These are phyloP conservation scores for Cydia pomonella DNA, from an alignment of 1,140 invertebrate genomes.

Conservation along the genomic window DNA sequence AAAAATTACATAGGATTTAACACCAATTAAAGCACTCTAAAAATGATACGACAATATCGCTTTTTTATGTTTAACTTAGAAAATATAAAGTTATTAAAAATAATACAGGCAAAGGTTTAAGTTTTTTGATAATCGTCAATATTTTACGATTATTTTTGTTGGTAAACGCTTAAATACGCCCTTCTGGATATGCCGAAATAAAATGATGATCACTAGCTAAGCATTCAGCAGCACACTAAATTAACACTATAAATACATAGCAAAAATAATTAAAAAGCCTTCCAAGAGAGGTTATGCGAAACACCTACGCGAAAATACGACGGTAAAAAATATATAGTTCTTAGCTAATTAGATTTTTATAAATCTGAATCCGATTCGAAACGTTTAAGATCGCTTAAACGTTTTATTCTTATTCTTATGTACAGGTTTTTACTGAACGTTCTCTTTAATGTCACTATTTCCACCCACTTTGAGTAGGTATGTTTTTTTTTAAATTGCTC, in stretches of 20 bases:
- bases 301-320: slow-evolving; percentile 31
- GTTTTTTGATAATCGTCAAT: neutral
- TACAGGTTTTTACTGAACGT: neutral
- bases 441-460: neutral
- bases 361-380: neutral
- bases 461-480: neutral
- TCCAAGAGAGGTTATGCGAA: neutral
- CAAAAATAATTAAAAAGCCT: slow-evolving; percentile 73
- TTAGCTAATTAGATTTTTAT: slow-evolving; percentile 1
- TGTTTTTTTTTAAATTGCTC: too few relatives aligned
- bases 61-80: too few relatives aligned
- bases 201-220: slow-evolving; percentile 21
- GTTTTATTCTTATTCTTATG: neutral
- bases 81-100: neutral
- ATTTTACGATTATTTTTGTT: neutral
- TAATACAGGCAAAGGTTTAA: neutral
- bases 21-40: too few relatives aligned
- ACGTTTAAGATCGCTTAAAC: too few relatives aligned
- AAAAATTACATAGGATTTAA: too few relatives aligned
- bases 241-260: slow-evolving; percentile 61
- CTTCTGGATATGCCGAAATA: slow-evolving; percentile 58
- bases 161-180: slow-evolving; percentile 9
- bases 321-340: slow-evolving; percentile 35
- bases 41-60: too few relatives aligned
- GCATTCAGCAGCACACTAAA: slow-evolving; percentile 36